Evolutionary conservation across 2,797 vertebrate genomes (phyloP), one percentile per base, ranked within the genome.

Genomic region (Takifugu ocellatus): DNA sequence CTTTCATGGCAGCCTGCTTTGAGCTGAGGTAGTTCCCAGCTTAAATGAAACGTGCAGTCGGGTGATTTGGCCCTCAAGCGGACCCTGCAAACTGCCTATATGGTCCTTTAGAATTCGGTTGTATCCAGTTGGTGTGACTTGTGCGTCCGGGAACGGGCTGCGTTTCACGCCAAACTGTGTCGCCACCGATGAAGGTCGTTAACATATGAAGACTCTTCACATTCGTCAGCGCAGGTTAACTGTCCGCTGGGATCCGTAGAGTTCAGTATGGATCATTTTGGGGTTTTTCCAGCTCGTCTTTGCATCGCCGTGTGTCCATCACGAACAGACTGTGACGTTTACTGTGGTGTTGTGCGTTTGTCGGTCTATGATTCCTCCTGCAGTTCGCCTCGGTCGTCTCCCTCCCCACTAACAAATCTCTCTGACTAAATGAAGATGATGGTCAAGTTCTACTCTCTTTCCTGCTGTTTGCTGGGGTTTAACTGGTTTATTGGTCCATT

Each of bases 261-360:
- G 25, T 26, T 54, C 25, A 8, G 9, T 62, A 29, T 49, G 59
- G 61, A 56, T 59, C 39, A 36, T 54, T 74, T 67, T 78, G 72
- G 74, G 72, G 83, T 78, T 79, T 72, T 68, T 75, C 46, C 68
- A 86, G 86, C 83, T 85, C 52, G 65, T 65, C 56, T 66, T 46
- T 79, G 44, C 74, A 72, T 77, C 75, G 50, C 57, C 64, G 39
- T 71, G 62, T 72, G 47, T 75, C 57, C 63, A 17, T 47, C 66
- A 21, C 51, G 66, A 53, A 62, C 53, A 68, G 56, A 56, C 62
- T 79, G 62, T 73, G 54, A 63, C 51, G 50, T 54, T 69, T 46
- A 56, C 55, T 57, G 36, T 70, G 47, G 54, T 59, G 47, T 63
- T 70, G 53, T 59, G n/a, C 43, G 55, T 43, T 60, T 47, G 36